Base-by-base conservation (phyloP, 53 echinoderm and acorn worm genomes). In the Hippasteria phrygiana region DNA sequence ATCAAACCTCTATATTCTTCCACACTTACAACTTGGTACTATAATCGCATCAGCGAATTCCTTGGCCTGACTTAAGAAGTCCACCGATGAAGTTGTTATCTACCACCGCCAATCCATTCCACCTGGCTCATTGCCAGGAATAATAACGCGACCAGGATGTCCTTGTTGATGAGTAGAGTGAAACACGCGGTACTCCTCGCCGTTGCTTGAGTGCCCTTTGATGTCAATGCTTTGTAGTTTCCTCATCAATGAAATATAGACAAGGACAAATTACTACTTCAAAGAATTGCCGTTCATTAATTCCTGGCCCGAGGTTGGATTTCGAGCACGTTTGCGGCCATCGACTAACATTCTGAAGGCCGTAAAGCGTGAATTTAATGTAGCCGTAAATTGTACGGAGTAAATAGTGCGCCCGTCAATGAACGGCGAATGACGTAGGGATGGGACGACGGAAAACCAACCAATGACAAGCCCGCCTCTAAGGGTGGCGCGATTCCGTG, bases 241-340 rank as follows among this genome's bases (percentile, higher is more conserved):
- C 43, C 20, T n/a, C 32, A 55, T 80, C 63, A 59, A 38, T 38
- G 6, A 64, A 63, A 14, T 14, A 33, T 46, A 37, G 28, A 63
- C 64, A 82, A 46, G 82, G 46, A 64, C 82, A 62, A 12, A 71
- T 64, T 64, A 39, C 79, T 11, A 78, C 32, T 47, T 29, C 11
- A 26, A 34, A 16, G 59, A 37, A 62, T 62, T 35, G 16, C 18
- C 36, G 6, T 63, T 38, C 42, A 40, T 43, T 38, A 28, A 26
- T 17, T 67, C 4, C 27, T n/a, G n/a, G 34, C 69, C 6, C 55
- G 26, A 12, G 54, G 18, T 33, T 26, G n/a, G 18, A 71, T 51
- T 71, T 48, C 51, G 67, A 85, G 71, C 85, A 71, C 70, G 85
- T 85, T 64, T 85, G 71, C 85, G 70, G 71, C 70, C 85, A 85